Base-by-base conservation (phyloP, 2,888 invertebrate genomes). In the Drepanosiphum platanoidis region DNA sequence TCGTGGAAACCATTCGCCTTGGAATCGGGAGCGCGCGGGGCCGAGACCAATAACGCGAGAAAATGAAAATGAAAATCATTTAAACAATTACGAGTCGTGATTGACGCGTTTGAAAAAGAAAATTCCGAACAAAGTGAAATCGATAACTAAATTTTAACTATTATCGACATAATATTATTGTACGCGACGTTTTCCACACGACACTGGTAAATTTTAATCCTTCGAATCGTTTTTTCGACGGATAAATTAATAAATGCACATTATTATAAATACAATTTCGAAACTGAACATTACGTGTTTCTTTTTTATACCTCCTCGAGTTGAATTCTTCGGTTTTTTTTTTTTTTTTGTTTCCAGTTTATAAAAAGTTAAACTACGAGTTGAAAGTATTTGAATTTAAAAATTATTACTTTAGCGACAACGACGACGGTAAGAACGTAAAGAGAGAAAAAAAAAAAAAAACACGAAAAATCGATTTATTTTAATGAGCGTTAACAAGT, bases 401-500 rank as follows among this genome's bases (percentile, higher is more conserved):
- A 75, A 58, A 52, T 52, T n/a, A n/a, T n/a, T 32, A 5, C 32
- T 58, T 58, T n/a, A 9, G 30, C 22, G n/a, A 22, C 9, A 72
- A 46, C 22, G n/a, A 22, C 9, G 42, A 46, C 13, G 39, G 42
- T 46, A 72, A 36, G 22, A 70, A 70, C 34, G 34, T 34, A 34
- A 42, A 42, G 11, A 9, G 7, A 42, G 7, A 42, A 42, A 7
- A 11, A 42, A 11, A 7, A 42, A 9, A 42, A 42, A 61, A 61
- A 61, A 61, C 22, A 61, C n/a, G 27, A 72, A 72, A 72, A 72
- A 42, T 42, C 42, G 30, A 70, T 70, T 34, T 70, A 39, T 70
- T 39, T 70, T 70, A 70, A 70, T 70, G 39, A 46, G 46, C 46
- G 15, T 46, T 39, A 13, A 46, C 1, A 46, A 3, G 22, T 32